Conservation (phyloP, 2,888 invertebrate species). For the Rhingia rostrata region DNA sequence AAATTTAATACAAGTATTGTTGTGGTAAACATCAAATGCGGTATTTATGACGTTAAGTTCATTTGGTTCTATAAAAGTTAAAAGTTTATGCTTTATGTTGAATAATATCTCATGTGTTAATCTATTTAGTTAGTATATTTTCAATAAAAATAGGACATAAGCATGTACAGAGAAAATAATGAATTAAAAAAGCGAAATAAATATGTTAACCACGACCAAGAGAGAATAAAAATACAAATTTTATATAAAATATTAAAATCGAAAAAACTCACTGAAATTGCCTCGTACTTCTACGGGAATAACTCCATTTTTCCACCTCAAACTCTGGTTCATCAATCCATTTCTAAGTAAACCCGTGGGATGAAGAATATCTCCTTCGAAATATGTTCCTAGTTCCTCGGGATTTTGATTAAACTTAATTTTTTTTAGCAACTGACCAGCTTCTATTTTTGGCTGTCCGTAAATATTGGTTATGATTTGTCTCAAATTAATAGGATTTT, state of each 20-base stretch:
- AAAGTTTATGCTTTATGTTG: neutral
- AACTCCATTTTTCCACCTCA: conserved; percentile 86
- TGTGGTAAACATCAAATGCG: conserved; percentile 88
- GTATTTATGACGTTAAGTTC: conserved; percentile 39
- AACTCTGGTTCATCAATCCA: conserved; percentile 84
- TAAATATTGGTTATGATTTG: conserved; percentile 1
- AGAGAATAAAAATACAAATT: no score
- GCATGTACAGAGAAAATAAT: no score
- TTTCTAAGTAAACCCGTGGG: conserved; percentile 84
- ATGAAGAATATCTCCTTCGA: conserved; percentile 88
- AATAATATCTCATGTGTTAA: no score
- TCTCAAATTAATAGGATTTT: neutral
- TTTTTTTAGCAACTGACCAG: neutral
- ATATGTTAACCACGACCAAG: no score
- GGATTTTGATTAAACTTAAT: conserved; percentile 84
- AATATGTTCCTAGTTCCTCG: conserved; percentile 88
- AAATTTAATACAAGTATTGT: conserved; percentile 88
- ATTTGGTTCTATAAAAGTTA: conserved; percentile 17
- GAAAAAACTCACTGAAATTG: conserved; percentile 84
- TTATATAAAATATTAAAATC: neutral
- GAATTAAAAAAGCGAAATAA: no score
- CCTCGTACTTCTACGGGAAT: conserved; percentile 87
- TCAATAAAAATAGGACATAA: no score
- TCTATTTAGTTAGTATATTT: no score
- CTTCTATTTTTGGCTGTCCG: neutral